Base-by-base conservation (phyloP, 2,113 vertebrate genomes). In the Fregetta grallaria region DNA sequence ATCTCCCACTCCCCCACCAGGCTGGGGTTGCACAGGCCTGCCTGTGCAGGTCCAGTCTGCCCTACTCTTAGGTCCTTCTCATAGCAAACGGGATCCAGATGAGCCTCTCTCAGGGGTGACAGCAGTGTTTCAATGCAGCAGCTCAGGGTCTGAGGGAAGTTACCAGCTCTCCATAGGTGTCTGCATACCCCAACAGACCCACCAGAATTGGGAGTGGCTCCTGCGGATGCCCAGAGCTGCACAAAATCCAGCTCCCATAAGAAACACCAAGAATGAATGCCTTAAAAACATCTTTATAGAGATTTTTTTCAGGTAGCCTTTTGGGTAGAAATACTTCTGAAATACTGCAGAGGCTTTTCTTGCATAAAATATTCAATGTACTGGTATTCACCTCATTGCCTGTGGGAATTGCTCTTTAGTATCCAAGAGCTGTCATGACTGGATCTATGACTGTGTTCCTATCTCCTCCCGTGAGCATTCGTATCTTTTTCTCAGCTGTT, bases 1-100 rank as follows among this genome's bases (percentile, higher is more conserved):
- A 49, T 13, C 38, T 72, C 23, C 61, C 0, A 0, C 49, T 70
- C 14, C 15, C 11, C 7, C 7, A 10, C 10, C 19, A 19, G 45
- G 20, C 27, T 22, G 20, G 50, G 67, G 14, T 56, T 14, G 11
- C 56, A 22, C 27, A 26, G 21, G 44, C 32, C 15, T 66, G 45
- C 11, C 30, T 21, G 16, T 20, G n/a, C 25, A 20, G 32, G 7
- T n/a, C 38, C 61, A n/a, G 14, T 26, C 72, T 84, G 27, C 10
- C 21, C 79, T 78, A 40, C 66, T 77, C 25, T 26, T 16, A 18
- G 21, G 4, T 52, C n/a, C 20, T 66, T 58, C 44, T 65, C 1
- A 0, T 1, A 17, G 16, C 19, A 55, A 40, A 4, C 29, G 22
- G 29, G 34, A 50, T 72, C 38, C 70, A 44, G n/a, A 50, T 30